phyloP scores from a whole-genome alignment of 2,888 invertebrate genomes.

The Cancer borealis region DNA sequence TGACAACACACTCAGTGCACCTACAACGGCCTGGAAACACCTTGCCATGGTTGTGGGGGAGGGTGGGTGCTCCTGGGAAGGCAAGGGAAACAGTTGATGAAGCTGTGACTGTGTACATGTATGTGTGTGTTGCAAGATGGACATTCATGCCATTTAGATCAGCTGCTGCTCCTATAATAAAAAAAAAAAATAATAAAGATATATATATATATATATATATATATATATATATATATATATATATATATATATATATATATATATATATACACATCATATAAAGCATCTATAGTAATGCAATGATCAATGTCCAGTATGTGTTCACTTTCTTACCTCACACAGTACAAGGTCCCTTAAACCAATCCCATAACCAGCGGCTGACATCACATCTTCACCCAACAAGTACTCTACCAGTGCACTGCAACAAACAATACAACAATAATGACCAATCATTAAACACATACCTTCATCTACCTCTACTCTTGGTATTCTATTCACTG shows the following conservation, averaged over 20 bases:
- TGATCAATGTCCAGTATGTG: neutral
- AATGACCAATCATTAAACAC: neutral
- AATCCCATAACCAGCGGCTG: slow-evolving; percentile 62
- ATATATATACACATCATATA: no score
- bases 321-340: slow-evolving; percentile 58
- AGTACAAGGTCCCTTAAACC: slow-evolving; percentile 71
- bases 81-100: neutral
- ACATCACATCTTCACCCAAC: slow-evolving; percentile 60
- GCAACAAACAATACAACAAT: slow-evolving; percentile 48
- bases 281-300: neutral
- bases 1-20: slow-evolving; percentile 62
- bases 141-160: no score
- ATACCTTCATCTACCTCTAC: neutral
- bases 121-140: neutral
- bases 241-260: no score
- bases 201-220: no score
- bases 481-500: neutral
- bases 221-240: no score
- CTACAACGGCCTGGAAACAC: slow-evolving; percentile 63
- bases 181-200: no score
- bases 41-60: slow-evolving; percentile 52
- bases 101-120: neutral
- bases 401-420: slow-evolving; percentile 66
- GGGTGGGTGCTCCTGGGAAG: slow-evolving; percentile 71
- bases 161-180: no score